Percentiles rank a stretch among this genome's conserved stretches.
Conservation (phyloP, 1,140 invertebrate species). For the Cepaea nemoralis region DNA sequence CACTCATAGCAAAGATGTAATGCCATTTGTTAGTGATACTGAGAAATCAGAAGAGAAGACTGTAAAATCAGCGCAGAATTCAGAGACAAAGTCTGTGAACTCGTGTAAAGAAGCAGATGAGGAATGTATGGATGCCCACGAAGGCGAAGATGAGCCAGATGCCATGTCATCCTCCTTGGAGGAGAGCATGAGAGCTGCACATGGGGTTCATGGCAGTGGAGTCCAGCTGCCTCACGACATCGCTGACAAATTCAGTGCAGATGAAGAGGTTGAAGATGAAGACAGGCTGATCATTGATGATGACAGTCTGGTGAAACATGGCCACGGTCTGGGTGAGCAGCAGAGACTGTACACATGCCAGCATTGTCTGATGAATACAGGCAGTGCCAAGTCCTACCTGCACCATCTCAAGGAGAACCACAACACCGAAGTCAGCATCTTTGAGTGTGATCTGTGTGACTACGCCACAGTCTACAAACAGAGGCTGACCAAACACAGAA, state of each 20-base stretch:
- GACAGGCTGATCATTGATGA: constrained; percentile 49
- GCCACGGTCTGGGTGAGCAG: constrained; percentile 59
- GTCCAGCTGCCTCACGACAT: not conserved
- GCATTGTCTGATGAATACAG: constrained; percentile 58
- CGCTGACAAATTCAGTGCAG: constrained; percentile 31
- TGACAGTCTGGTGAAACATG: constrained; percentile 2
- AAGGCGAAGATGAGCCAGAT: constrained; percentile 11
- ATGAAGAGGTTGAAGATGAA: constrained; percentile 43
- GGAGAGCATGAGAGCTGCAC: constrained; percentile 34
- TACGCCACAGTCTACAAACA: constrained; percentile 68
- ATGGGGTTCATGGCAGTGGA: not conserved
- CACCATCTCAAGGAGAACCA: constrained; percentile 60
- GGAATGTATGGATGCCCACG: not conserved
- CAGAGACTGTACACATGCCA: constrained; percentile 62
- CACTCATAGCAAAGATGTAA: not conserved
- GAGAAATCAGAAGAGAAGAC: not conserved
- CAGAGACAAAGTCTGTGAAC: not conserved
- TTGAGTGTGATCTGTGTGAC: constrained; percentile 66
- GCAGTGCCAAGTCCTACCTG: constrained; percentile 59
- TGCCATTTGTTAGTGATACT: not conserved
- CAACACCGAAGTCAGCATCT: constrained; percentile 56
- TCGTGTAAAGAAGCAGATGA: not conserved
- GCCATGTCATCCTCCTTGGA: not conserved
- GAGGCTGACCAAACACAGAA: constrained; percentile 63
- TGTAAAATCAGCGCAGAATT: not conserved